Percentiles rank a stretch among this genome's conserved stretches.
Conservation (phyloP, 2,888 invertebrate species). For the Netelia fuscicornis region DNA sequence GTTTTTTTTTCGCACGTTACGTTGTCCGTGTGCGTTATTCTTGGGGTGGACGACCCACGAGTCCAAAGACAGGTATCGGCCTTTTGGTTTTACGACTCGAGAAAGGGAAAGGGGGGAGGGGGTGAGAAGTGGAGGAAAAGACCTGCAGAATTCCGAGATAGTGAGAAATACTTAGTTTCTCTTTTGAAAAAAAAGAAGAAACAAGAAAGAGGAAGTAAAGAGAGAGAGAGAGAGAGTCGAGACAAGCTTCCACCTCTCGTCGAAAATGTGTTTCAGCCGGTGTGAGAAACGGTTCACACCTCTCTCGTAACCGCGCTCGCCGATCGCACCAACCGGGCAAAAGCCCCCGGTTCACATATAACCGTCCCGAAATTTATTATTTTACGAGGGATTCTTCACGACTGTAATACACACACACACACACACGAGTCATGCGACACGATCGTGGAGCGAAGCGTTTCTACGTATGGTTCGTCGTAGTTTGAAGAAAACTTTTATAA, state of each 20-base stretch:
- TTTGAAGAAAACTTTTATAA: conserved; percentile 33
- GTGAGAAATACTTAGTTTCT: conserved; percentile 49
- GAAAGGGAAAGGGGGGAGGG: neutral
- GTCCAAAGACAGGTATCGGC: conserved; percentile 55
- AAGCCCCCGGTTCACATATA: conserved; percentile 23
- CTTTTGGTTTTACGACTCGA: conserved; percentile 55
- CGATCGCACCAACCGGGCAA: conserved; percentile 13
- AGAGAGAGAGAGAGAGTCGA: neutral
- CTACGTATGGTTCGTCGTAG: conserved; percentile 9
- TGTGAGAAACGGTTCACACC: conserved; percentile 47
- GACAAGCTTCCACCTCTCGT: neutral
- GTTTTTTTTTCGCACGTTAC: conserved; percentile 5
- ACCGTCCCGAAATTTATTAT: conserved; percentile 65
- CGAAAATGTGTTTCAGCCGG: conserved; percentile 45
- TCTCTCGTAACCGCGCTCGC: conserved; percentile 23
- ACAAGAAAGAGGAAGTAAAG: neutral
- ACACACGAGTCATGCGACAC: neutral
- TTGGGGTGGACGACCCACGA: conserved; percentile 32
- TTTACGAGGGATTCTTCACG: conserved; percentile 64
- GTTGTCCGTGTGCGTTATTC: neutral
- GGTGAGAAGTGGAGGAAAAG: neutral
- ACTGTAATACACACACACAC: neutral
- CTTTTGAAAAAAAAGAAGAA: neutral
- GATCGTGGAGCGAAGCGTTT: neutral
- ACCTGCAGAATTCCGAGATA: conserved; percentile 21